These are phyloP conservation scores for Oligia strigilis DNA, from an alignment of 2,888 invertebrate species.

Conservation along the genomic window DNA sequence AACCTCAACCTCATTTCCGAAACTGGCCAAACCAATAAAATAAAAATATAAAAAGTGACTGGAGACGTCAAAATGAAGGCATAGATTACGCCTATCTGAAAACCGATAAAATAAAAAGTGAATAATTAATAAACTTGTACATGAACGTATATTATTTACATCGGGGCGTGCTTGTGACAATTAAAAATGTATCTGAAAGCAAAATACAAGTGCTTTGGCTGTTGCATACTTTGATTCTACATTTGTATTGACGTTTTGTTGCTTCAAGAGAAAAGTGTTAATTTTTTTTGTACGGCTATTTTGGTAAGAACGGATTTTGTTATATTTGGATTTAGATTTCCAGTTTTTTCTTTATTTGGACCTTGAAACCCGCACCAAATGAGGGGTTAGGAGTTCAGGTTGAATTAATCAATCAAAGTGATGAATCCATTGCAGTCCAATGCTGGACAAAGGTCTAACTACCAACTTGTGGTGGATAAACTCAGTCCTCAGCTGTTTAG, in stretches of 20 bases:
- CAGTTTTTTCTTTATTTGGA: conserved; percentile 6
- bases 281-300: conserved; percentile 54
- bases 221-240: conserved; percentile 52
- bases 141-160: conserved; percentile 51
- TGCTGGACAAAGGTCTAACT: background rate
- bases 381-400: conserved; percentile 28
- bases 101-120: conserved; percentile 56
- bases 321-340: conserved; percentile 14
- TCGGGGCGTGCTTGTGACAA: conserved; percentile 36
- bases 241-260: conserved; percentile 56
- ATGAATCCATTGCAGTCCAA: background rate
- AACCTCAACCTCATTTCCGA: conserved; percentile 49
- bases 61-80: conserved; percentile 57
- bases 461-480: background rate
- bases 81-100: conserved; percentile 48
- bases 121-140: conserved; percentile 53
- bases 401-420: background rate
- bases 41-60: conserved; percentile 55
- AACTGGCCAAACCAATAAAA: conserved; percentile 53
- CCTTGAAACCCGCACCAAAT: background rate
- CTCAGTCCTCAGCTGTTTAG: background rate
- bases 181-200: conserved; percentile 61
- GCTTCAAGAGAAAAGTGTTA: conserved; percentile 43
- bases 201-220: conserved; percentile 45
- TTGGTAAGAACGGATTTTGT: conserved; percentile 54